These are phyloP conservation scores for Collichthys lucidus DNA, from an alignment of 2,113 vertebrate genomes.

Conservation along the genomic window DNA sequence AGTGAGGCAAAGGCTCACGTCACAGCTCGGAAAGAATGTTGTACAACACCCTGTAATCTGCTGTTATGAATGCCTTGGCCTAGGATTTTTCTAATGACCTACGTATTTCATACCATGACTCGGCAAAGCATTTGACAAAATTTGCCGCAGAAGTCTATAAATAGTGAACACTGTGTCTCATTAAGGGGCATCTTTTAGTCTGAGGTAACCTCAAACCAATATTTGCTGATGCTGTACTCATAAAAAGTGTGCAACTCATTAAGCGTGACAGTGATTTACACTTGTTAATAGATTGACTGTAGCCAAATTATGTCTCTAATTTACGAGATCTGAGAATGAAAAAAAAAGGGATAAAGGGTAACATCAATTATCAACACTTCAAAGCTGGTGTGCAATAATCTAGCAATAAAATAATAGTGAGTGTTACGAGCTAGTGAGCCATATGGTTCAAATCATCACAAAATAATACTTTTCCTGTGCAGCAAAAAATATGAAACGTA, in stretches of 20 bases:
- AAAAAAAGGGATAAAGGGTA: background rate
- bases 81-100: constrained; percentile 25
- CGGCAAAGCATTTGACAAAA: constrained; percentile 5
- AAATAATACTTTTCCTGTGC: constrained; percentile 17
- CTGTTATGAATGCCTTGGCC: background rate
- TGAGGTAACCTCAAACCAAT: background rate
- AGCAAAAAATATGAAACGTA: background rate
- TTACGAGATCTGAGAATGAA: background rate
- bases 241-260: constrained; percentile 8
- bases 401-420: constrained; percentile 10
- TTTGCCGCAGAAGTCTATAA: background rate
- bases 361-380: background rate
- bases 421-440: background rate
- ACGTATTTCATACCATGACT: constrained; percentile 2
- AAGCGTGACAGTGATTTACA: background rate
- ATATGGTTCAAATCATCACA: constrained; percentile 28
- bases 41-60: constrained; percentile 22
- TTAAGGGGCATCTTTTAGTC: background rate
- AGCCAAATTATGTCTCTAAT: constrained; percentile 3
- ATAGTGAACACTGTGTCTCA: background rate
- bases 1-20: background rate
- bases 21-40: background rate
- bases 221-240: background rate
- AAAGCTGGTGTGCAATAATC: background rate
- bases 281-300: background rate